Evolutionary conservation across 2,888 invertebrate genomes (phyloP).

Genomic region (Diplolepis rosae): DNA sequence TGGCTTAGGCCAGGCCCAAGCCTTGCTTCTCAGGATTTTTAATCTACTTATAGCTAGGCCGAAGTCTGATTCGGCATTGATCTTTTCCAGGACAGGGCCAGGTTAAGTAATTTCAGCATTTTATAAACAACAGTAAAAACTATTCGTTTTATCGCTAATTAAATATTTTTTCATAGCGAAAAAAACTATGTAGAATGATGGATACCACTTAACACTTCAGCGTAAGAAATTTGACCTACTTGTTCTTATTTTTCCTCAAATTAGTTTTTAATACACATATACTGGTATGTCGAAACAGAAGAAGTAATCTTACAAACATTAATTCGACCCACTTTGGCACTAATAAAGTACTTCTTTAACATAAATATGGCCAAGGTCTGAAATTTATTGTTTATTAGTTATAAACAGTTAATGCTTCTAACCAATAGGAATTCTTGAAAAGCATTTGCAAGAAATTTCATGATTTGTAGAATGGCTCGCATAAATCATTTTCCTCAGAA

Average conservation of each 20-base stretch:
- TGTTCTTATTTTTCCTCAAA: not conserved
- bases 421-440: not conserved
- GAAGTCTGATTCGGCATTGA: no score
- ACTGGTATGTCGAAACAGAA: not conserved
- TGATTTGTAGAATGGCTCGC: not conserved
- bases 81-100: no score
- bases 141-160: no score
- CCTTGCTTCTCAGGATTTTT: no score
- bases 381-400: not conserved
- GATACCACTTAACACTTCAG: not conserved
- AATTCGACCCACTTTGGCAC: not conserved
- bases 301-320: not conserved
- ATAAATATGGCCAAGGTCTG: slow-evolving; percentile 11
- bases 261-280: not conserved
- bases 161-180: no score
- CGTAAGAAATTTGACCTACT: not conserved
- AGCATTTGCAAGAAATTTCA: not conserved
- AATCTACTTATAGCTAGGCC: no score
- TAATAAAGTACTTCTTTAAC: slow-evolving; percentile 4
- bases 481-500: not conserved
- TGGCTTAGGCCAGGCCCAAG: no score
- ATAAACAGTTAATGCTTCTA: not conserved
- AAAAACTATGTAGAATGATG: no score
- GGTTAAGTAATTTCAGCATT: no score
- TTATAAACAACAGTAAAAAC: no score